phyloP scores from a whole-genome alignment of 2,888 invertebrate genomes.

The Lacanobia wlatinum region DNA sequence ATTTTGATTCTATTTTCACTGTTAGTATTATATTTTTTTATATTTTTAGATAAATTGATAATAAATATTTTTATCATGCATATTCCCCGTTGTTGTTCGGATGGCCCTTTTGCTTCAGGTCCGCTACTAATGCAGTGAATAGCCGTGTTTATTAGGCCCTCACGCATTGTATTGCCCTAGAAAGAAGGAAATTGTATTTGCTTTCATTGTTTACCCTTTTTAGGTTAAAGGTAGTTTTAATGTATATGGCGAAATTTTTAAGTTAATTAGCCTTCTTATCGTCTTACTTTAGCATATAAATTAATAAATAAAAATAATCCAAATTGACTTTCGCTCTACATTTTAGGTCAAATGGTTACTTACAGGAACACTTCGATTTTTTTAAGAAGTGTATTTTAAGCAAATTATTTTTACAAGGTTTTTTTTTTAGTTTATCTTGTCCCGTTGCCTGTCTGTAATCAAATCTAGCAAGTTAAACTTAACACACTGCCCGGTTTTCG shows the following conservation, averaged over 20 bases:
- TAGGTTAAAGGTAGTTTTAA: background rate
- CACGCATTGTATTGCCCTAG: background rate
- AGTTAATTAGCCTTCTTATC: background rate
- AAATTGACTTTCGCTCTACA: too few species aligned
- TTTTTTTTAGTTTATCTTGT: too few species aligned
- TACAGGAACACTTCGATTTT: background rate
- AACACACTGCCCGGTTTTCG: too few species aligned
- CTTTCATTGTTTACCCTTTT: background rate
- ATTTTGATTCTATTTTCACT: too few species aligned
- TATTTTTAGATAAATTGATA: too few species aligned
- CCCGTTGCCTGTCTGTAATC: too few species aligned
- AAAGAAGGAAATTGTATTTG: background rate
- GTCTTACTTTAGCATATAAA: background rate
- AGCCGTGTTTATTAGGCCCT: background rate
- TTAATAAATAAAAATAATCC: background rate
- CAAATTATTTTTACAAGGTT: background rate
- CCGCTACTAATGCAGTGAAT: background rate
- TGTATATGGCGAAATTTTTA: background rate
- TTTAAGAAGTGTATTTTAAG: background rate
- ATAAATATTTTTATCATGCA: too few species aligned
- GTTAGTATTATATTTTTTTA: too few species aligned
- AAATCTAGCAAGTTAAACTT: too few species aligned
- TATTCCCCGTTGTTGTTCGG: background rate
- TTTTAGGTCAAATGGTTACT: too few species aligned
- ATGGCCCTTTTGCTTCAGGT: background rate